Percentiles rank a stretch among this genome's conserved stretches.
phyloP scores from a whole-genome alignment of 2,113 vertebrate genomes.

The Lichenostomus cassidix region DNA sequence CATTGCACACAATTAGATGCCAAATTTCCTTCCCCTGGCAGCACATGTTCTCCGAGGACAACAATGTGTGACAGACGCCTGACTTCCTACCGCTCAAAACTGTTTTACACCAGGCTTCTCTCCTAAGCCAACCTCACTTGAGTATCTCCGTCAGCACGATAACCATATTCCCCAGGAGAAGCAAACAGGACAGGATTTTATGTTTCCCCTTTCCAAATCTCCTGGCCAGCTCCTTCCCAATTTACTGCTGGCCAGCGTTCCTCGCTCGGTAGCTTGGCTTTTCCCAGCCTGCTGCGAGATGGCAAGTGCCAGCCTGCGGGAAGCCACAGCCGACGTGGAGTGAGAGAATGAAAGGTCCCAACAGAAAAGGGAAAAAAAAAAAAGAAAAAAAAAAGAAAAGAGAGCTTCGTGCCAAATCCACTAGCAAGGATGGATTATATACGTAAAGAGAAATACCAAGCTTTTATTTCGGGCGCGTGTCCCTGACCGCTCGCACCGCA shows the following conservation, averaged over 20 bases:
- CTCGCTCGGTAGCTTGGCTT: background rate
- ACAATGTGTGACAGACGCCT: background rate
- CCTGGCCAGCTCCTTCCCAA: background rate
- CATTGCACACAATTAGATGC: background rate
- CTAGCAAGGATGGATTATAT: background rate
- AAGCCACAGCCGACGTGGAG: background rate
- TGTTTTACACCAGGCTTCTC: background rate
- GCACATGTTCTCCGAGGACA: background rate
- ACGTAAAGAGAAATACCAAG: background rate
- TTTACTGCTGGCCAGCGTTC: background rate
- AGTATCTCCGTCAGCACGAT: accelerated
- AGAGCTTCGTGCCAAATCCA: background rate
- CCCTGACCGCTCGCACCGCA: background rate
- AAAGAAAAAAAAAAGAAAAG: background rate
- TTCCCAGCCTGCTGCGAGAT: background rate
- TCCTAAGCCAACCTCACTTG: background rate
- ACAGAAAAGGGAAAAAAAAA: background rate
- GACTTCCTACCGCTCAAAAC: background rate
- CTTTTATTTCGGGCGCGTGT: background rate
- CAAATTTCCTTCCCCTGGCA: background rate
- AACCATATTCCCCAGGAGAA: background rate
- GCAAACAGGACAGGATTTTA: background rate
- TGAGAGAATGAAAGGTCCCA: background rate
- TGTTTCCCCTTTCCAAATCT: background rate
- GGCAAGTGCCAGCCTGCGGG: background rate